These are phyloP conservation scores for Augochlorella aurata DNA, from an alignment of 2,888 invertebrate species.

Conservation along the genomic window DNA sequence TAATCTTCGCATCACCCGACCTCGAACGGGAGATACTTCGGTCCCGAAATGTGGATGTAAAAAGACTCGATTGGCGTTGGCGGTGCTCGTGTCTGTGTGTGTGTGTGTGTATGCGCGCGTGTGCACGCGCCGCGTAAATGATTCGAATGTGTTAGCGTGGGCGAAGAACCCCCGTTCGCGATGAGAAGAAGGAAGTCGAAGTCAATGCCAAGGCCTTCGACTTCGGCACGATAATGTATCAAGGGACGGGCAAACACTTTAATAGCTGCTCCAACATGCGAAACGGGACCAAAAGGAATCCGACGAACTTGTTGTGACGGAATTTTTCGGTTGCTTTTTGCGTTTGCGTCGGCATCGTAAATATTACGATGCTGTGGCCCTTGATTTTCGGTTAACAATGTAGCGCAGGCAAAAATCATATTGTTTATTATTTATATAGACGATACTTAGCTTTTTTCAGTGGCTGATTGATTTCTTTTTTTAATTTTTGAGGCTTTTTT, in stretches of 20 bases:
- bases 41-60: neutral
- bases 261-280: neutral
- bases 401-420: too few species aligned
- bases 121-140: neutral
- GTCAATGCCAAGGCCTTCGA: conserved; percentile 13
- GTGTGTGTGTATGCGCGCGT: too few species aligned
- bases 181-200: conserved; percentile 31
- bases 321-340: neutral
- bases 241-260: neutral
- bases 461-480: too few species aligned
- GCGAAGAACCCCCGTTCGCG: conserved; percentile 12
- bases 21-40: conserved; percentile 15
- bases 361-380: neutral
- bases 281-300: neutral
- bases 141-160: conserved; percentile 13
- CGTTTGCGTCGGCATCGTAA: neutral
- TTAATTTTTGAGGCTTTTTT: too few species aligned
- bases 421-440: neutral
- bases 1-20: neutral
- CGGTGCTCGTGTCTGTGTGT: conserved; percentile 6
- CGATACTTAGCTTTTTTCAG: too few species aligned
- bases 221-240: neutral
- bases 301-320: neutral
- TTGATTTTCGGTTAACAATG: neutral
- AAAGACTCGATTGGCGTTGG: conserved; percentile 3